Conservation (phyloP, 2,888 invertebrate genomes). For the Tenthredo livida region DNA sequence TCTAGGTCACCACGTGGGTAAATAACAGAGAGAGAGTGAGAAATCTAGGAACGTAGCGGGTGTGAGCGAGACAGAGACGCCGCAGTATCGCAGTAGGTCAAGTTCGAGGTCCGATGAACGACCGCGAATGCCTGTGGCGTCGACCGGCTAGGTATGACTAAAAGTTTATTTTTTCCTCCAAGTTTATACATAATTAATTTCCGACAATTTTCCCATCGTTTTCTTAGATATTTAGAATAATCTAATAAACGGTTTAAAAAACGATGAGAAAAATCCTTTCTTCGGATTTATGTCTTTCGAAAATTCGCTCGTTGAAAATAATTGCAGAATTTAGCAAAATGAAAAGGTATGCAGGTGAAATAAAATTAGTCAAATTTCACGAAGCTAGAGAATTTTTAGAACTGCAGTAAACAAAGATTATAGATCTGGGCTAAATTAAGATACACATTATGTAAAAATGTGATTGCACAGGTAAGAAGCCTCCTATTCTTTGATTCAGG, state of each 20-base stretch:
- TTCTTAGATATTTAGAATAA: neutral
- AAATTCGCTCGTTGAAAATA: too few relatives aligned
- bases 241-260: neutral
- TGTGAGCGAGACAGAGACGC: neutral
- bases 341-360: neutral
- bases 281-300: too few relatives aligned
- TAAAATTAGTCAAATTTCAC: neutral
- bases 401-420: neutral
- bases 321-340: neutral
- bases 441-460: too few relatives aligned
- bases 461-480: neutral
- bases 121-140: slow-evolving; percentile 59
- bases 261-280: too few relatives aligned
- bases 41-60: neutral
- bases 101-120: slow-evolving; percentile 71
- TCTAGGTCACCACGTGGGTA: neutral
- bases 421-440: too few relatives aligned
- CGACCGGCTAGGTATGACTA: slow-evolving; percentile 30
- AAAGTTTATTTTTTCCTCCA: neutral
- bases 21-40: neutral
- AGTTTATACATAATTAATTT: neutral
- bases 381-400: neutral
- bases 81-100: slow-evolving; percentile 74
- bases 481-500: neutral
- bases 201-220: neutral